These are phyloP conservation scores for Carterocephalus palaemon DNA, from an alignment of 2,888 invertebrate genomes.

Conservation along the genomic window DNA sequence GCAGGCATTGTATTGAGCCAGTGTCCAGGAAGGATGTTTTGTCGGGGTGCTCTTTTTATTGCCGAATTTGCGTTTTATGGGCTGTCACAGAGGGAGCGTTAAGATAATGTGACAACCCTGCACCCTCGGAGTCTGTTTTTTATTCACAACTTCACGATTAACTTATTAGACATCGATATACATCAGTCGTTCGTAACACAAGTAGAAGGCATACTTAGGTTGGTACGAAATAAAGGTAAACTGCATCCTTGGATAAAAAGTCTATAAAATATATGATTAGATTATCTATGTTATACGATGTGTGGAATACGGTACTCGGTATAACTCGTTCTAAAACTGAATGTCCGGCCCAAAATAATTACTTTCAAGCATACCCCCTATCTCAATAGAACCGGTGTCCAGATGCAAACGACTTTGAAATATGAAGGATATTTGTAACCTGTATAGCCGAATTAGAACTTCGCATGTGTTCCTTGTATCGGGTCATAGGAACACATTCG, in stretches of 20 bases:
- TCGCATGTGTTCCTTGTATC: slow-evolving; percentile 22
- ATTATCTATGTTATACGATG: no score
- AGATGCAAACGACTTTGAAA: slow-evolving; percentile 78
- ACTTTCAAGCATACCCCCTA: slow-evolving; percentile 54
- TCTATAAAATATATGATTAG: no score
- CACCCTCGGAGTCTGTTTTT: slow-evolving; percentile 52
- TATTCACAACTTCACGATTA: slow-evolving; percentile 41
- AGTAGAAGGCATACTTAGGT: no score
- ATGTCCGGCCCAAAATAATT: slow-evolving; percentile 49
- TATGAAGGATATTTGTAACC: slow-evolving; percentile 75
- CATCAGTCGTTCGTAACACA: slow-evolving; percentile 3
- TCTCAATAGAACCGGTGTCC: slow-evolving; percentile 71
- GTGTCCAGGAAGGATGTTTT: slow-evolving; percentile 78
- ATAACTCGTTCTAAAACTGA: no score
- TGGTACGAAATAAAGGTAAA: slow-evolving; percentile 1
- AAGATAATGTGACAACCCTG: slow-evolving; percentile 65
- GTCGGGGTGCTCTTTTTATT: slow-evolving; percentile 74
- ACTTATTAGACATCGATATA: slow-evolving; percentile 29
- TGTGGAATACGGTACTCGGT: background rate
- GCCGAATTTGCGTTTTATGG: slow-evolving; percentile 78
- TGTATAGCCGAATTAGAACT: slow-evolving; percentile 38
- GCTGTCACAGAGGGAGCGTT: slow-evolving; percentile 61
- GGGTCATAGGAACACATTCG: background rate
- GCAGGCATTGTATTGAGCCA: slow-evolving; percentile 72
- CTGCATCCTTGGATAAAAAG: no score